A percentile compares a stretch with the other conserved stretches of the same genome.
Evolutionary conservation across 2,888 invertebrate species (phyloP).

Genomic region (Ariolimax columbianus): DNA sequence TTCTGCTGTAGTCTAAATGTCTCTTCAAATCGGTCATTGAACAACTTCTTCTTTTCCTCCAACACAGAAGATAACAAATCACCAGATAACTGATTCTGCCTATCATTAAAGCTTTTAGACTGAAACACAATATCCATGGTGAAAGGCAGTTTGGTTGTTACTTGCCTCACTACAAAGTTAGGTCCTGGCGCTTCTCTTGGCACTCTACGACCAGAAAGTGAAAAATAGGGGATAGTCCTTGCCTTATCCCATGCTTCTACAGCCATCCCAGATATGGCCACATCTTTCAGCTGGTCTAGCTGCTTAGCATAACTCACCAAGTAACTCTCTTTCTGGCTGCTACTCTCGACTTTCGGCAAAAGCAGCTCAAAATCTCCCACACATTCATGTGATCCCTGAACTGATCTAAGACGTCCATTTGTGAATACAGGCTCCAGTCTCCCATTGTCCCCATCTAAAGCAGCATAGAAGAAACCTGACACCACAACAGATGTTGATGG

Average conservation of each 20-base stretch:
- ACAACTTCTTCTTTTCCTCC: constrained; percentile 78
- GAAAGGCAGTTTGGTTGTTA: constrained; percentile 84
- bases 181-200: constrained; percentile 74
- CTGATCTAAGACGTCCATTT: constrained; percentile 80
- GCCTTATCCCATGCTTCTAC: constrained; percentile 73
- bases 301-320: constrained; percentile 69
- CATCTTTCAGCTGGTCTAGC: constrained; percentile 73
- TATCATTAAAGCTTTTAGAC: constrained; percentile 81
- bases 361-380: constrained; percentile 87
- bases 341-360: constrained; percentile 78
- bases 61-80: constrained; percentile 65
- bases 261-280: constrained; percentile 65
- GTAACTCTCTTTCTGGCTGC: constrained; percentile 65
- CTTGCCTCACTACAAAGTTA: constrained; percentile 79
- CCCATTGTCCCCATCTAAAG: constrained; percentile 82
- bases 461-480: constrained; percentile 77
- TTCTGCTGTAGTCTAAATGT: constrained; percentile 87
- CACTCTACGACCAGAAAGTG: constrained; percentile 70
- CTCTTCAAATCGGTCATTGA: constrained; percentile 88
- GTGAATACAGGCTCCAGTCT: constrained; percentile 67
- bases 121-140: constrained; percentile 90
- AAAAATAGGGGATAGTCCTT: constrained; percentile 68
- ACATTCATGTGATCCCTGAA: constrained; percentile 88
- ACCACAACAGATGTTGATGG: constrained; percentile 64
- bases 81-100: constrained; percentile 79